Percentiles rank a stretch among this genome's conserved stretches.
Evolutionary conservation across 1,140 invertebrate genomes (phyloP).

Genomic region (Gryon sp.): DNA sequence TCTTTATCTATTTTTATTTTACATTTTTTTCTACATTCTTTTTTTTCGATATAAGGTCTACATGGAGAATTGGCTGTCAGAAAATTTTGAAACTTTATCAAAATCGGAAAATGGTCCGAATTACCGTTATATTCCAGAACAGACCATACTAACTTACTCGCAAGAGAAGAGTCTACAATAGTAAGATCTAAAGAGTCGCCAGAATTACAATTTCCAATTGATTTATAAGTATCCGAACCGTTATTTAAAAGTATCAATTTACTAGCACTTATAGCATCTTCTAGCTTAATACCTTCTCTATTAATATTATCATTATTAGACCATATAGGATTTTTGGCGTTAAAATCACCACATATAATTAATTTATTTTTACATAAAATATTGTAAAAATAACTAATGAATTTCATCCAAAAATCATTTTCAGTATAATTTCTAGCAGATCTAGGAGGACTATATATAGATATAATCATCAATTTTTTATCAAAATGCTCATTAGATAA

Average conservation of each 20-base stretch:
- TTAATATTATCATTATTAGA: background rate
- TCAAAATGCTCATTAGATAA: background rate
- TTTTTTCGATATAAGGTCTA: background rate
- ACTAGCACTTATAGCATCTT: background rate
- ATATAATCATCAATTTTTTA: background rate
- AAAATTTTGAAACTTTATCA: background rate
- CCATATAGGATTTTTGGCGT: constrained; percentile 1
- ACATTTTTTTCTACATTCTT: too few relatives aligned
- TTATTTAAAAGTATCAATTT: background rate
- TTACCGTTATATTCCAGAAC: background rate
- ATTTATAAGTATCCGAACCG: too few relatives aligned
- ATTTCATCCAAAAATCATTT: constrained; percentile 4
- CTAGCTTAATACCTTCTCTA: background rate
- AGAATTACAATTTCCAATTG: too few relatives aligned
- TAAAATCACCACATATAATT: constrained; percentile 1
- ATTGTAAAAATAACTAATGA: too few relatives aligned
- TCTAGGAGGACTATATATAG: background rate
- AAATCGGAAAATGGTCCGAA: too few relatives aligned
- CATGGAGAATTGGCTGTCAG: background rate
- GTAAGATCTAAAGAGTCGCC: too few relatives aligned
- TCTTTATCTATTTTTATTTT: too few relatives aligned
- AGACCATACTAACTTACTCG: background rate
- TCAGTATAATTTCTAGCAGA: background rate
- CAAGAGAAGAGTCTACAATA: too few relatives aligned
- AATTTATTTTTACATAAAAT: too few relatives aligned